These are phyloP conservation scores for Prunella himalayana DNA, from an alignment of 2,113 vertebrate species.

Conservation along the genomic window DNA sequence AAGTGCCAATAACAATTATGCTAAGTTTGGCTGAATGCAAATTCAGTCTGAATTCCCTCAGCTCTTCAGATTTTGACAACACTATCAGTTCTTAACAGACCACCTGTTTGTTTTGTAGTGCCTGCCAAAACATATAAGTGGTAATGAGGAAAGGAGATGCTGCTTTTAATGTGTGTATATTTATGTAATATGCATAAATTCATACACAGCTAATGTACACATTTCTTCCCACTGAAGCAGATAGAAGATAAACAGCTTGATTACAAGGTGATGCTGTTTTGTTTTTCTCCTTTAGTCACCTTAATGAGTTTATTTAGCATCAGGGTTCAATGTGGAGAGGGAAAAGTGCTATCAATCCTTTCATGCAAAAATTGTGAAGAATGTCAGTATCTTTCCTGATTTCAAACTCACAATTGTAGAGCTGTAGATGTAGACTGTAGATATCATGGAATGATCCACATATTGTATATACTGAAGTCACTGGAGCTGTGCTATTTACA, in stretches of 20 bases:
- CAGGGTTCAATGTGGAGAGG: background rate
- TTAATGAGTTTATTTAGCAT: background rate
- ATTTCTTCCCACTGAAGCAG: background rate
- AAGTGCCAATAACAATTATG: slow-evolving; percentile 39
- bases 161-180: slow-evolving; percentile 50
- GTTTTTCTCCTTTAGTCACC: background rate
- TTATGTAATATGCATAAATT: slow-evolving; percentile 48
- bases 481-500: background rate
- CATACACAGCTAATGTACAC: background rate
- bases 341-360: background rate
- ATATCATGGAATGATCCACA: background rate
- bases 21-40: slow-evolving; percentile 22
- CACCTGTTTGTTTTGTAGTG: slow-evolving; percentile 62
- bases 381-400: background rate
- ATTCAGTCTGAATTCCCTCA: slow-evolving; percentile 17
- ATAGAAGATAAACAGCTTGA: slow-evolving; percentile 23
- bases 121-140: slow-evolving; percentile 49
- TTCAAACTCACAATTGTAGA: background rate
- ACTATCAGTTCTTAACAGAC: slow-evolving; percentile 43
- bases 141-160: slow-evolving; percentile 39
- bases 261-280: background rate
- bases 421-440: background rate
- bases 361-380: background rate
- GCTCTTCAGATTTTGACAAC: slow-evolving; percentile 56
- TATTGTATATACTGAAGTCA: background rate